phyloP scores from a whole-genome alignment of 2,888 invertebrate genomes.

The Lordiphosa andalusiaca region DNA sequence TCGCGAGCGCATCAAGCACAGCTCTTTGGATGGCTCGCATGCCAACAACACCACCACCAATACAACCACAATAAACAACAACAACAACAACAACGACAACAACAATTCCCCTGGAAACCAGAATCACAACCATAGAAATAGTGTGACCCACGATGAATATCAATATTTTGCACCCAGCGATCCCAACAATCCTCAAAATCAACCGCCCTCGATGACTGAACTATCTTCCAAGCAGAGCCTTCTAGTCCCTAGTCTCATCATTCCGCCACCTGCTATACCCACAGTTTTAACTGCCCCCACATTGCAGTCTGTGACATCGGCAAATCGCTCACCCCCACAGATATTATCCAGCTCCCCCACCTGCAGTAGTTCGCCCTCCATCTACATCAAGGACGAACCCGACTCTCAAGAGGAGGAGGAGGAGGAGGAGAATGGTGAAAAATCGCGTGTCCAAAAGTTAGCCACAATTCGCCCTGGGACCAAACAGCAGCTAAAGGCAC shows the following conservation, averaged over 20 bases:
- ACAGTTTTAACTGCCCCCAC: background rate
- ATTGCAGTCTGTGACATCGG: slow-evolving; percentile 10
- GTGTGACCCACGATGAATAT: slow-evolving; percentile 68
- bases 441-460: slow-evolving; percentile 32
- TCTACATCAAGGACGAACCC: slow-evolving; percentile 78
- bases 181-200: slow-evolving; percentile 77
- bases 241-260: slow-evolving; percentile 46
- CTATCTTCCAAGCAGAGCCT: too few species aligned
- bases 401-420: slow-evolving; percentile 47
- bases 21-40: slow-evolving; percentile 8
- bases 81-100: slow-evolving; percentile 17
- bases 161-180: slow-evolving; percentile 78
- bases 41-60: background rate
- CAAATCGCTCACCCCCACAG: slow-evolving; percentile 21
- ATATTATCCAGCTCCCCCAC: slow-evolving; percentile 62
- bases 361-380: slow-evolving; percentile 76
- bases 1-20: slow-evolving; percentile 67
- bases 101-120: slow-evolving; percentile 15
- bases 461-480: slow-evolving; percentile 58
- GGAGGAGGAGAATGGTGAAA: slow-evolving; percentile 16
- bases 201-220: slow-evolving; percentile 13
- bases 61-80: slow-evolving; percentile 22
- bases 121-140: slow-evolving; percentile 45
- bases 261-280: background rate
- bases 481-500: slow-evolving; percentile 59